Base-by-base conservation (phyloP, 2,113 vertebrate genomes). In the Pseudolaguvia tuberculata region DNA sequence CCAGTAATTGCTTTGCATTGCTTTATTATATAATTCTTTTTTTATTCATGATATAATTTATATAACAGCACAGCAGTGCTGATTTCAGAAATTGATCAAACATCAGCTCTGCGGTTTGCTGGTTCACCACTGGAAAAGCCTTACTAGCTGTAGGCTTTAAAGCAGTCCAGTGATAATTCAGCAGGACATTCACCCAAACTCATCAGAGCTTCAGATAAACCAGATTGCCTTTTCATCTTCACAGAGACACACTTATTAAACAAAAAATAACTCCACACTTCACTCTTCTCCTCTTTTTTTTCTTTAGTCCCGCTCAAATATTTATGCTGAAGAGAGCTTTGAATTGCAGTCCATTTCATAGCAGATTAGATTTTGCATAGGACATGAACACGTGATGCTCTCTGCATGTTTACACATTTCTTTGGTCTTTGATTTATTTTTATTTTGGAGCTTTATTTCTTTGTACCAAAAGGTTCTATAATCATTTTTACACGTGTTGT, bases 261-360 rank as follows among this genome's bases (percentile, higher is more conserved):
- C 52, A 67, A 68, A 57, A 68, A 55, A n/a, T n/a, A 63, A 67
- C 68, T 67, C 50, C 20, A 56, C 74, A 42, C 72, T 39, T 76
- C 5, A 48, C 6, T 20, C 29, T 29, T 10, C 48, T 7, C 20
- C 47, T 21, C 31, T 68, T 62, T 52, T 70, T 66, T 70, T 66
- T 8, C 15, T 5, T 12, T 75, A 72, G 79, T 79, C 77, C 79
- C 42, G 47, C 29, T 83, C 77, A 81, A 75, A 79, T 76, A 73
- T 75, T 68, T 66, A 79, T 69, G 21, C 65, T 58, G 50, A 17
- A 2, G 13, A 75, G 63, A 72, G 67, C 68, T 81, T 78, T 78
- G 75, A 79, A 78, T 80, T 39, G 4, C 58, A 78, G 76, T 72
- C 78, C 76, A 78, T 81, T 83, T 83, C 80, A 81, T 73, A 39